These are phyloP conservation scores for Drosophila athabasca DNA, from an alignment of 1,140 invertebrate species.

Conservation along the genomic window DNA sequence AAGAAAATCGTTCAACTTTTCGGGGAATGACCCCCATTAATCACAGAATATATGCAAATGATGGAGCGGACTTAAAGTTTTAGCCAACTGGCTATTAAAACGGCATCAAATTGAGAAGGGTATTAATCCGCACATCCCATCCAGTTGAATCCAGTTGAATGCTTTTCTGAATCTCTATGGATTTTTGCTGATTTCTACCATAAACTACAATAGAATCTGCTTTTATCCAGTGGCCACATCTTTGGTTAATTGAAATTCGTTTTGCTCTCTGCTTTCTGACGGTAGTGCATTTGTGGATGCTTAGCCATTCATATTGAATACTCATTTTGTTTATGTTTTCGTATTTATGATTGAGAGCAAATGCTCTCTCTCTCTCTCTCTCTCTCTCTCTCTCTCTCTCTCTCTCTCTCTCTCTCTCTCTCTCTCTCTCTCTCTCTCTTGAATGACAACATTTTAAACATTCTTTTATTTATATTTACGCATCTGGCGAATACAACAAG, in stretches of 20 bases:
- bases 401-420: no score
- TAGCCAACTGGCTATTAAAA: slow-evolving; percentile 18
- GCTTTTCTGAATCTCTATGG: slow-evolving; percentile 23
- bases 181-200: slow-evolving; percentile 57
- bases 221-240: slow-evolving; percentile 23
- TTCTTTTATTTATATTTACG: slow-evolving; percentile 28
- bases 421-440: no score
- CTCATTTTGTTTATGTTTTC: neutral
- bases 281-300: no score
- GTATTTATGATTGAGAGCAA: no score
- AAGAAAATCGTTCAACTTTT: no score
- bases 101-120: neutral
- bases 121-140: slow-evolving; percentile 10
- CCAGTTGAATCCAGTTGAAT: slow-evolving; percentile 39
- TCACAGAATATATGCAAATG: neutral
- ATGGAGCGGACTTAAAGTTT: neutral
- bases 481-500: slow-evolving; percentile 22
- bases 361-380: no score
- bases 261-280: no score
- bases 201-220: slow-evolving; percentile 48
- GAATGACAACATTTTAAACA: slow-evolving; percentile 35
- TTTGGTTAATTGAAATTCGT: slow-evolving; percentile 34
- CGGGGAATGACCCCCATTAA: neutral
- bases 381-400: no score
- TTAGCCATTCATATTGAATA: slow-evolving; percentile 12